Base-by-base conservation (phyloP, 2,888 invertebrate genomes). In the Philhelius pedissequus region DNA sequence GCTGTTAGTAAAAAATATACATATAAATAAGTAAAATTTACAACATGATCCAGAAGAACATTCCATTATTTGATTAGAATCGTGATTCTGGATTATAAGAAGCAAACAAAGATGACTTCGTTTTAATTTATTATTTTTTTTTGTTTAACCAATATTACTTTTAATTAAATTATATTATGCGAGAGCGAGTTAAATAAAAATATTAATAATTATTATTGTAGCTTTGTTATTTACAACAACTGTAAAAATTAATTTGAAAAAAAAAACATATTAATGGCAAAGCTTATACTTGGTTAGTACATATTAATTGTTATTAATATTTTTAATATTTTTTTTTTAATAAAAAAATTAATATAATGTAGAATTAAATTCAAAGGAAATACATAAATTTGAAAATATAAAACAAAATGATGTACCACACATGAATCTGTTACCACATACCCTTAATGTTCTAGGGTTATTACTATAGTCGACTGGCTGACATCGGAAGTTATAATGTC, bases 391-490 rank as follows among this genome's bases (percentile, higher is more conserved):
- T 62, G 54, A 75, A 84, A 80, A 50, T 56, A 81, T 38, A 80
- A 68, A 81, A 69, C 54, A 78, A 86, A 78, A 74, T 69, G 73
- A 82, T 86, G 77, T 79, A 79, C 82, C 86, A 86, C 86, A 79
- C 78, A 86, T 86, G 77, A 74, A 82, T 73, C 87, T 87, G 88
- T 90, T 89, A 90, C 89, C 90, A 92, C 92, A 89, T 95, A 98
- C 98, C 95, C 97, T 95, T 93, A 97, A 93, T 90, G 97, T 96
- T 93, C 95, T 95, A 92, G 97, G 96, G 93, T 95, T 95, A 93
- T 95, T 95, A 92, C 97, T 96, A 94, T 97, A 97, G 94, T 98
- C 97, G 92, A 98, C 98, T 90, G 98, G 98, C 94, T 98, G 97
- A 94, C 98, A 98, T 92, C 96, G 95, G 93, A 96, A 95, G 93